phyloP scores from a whole-genome alignment of 2,888 invertebrate genomes.

The Spodoptera picta region DNA sequence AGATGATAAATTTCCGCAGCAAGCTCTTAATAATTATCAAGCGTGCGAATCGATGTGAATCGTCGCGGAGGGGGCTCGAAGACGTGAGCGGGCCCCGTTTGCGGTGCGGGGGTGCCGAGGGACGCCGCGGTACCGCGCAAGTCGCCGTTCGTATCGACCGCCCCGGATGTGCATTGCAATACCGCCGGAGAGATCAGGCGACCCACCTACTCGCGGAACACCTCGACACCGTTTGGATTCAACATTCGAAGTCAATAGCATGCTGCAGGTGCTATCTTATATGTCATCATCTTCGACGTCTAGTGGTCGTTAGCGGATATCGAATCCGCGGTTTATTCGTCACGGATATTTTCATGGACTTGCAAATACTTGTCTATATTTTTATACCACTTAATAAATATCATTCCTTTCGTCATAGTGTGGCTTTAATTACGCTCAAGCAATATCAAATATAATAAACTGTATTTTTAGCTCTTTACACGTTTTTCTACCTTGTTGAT shows the following conservation, averaged over 20 bases:
- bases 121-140: slow-evolving; percentile 82
- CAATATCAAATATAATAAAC: no score
- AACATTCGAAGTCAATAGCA: slow-evolving; percentile 50
- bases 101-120: slow-evolving; percentile 70
- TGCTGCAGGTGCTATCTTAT: slow-evolving; percentile 34
- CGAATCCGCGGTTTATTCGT: slow-evolving; percentile 3
- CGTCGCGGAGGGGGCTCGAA: slow-evolving; percentile 70
- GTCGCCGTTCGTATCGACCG: slow-evolving; percentile 86
- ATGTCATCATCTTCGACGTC: slow-evolving; percentile 6
- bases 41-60: slow-evolving; percentile 83
- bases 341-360: slow-evolving; percentile 1
- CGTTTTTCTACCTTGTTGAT: no score
- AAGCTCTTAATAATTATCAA: slow-evolving; percentile 75
- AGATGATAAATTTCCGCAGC: slow-evolving; percentile 63
- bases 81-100: slow-evolving; percentile 67
- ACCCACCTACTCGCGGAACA: slow-evolving; percentile 75
- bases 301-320: background rate
- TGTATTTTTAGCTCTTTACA: no score
- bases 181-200: slow-evolving; percentile 79
- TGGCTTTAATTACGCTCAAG: no score
- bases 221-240: slow-evolving; percentile 62
- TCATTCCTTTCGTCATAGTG: background rate
- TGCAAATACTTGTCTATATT: background rate
- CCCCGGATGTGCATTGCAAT: slow-evolving; percentile 86
- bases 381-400: slow-evolving; percentile 1